A percentile compares a stretch with the other conserved stretches of the same genome.
Conservation (phyloP, 2,113 vertebrate genomes). For the Mus spicilegus region DNA sequence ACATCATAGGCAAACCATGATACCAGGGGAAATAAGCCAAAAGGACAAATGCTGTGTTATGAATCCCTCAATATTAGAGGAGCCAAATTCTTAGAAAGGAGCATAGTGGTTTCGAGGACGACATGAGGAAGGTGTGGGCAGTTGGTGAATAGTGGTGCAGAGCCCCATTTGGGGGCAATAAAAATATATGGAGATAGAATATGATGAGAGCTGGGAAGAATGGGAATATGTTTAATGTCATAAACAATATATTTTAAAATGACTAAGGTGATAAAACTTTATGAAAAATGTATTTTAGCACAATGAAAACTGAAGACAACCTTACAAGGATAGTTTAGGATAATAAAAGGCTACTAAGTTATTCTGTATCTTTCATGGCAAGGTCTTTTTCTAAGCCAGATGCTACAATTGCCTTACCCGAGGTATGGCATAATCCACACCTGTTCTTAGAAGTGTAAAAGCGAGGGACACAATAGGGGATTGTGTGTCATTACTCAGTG, state of each 20-base stretch:
- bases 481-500: background rate
- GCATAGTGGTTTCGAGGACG: background rate
- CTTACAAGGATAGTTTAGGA: background rate
- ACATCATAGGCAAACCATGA: background rate
- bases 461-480: background rate
- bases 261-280: background rate
- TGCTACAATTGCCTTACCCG: background rate
- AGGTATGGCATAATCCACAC: background rate
- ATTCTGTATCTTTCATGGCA: background rate
- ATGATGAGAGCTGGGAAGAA: background rate
- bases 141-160: too few species aligned
- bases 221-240: background rate
- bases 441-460: background rate
- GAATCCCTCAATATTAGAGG: background rate
- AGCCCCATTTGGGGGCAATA: background rate
- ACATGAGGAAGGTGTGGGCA: background rate
- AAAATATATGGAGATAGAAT: background rate
- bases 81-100: background rate
- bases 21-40: background rate
- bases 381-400: background rate
- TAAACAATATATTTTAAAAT: background rate
- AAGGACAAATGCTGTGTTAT: background rate
- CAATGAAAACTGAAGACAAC: background rate
- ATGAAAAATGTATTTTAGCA: background rate
- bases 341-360: background rate